Percentiles rank a stretch among this genome's conserved stretches.
Evolutionary conservation across 1,140 invertebrate species (phyloP).

Genomic region (Wiebesia pumilae): DNA sequence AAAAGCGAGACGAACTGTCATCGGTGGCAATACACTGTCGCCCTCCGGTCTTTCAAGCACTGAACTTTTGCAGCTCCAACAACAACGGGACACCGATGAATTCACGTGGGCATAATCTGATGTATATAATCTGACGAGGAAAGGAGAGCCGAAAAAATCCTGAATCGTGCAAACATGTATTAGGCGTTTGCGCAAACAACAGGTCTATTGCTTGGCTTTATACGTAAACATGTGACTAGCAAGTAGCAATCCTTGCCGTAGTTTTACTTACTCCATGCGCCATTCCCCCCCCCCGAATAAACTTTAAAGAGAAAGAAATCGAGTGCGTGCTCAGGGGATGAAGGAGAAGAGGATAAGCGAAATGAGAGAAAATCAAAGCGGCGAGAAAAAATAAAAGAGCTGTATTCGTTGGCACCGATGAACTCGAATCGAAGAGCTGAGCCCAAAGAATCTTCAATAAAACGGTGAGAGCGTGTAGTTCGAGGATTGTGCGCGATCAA

Average conservation of each 20-base stretch:
- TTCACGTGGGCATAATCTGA: no score
- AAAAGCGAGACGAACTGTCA: constrained; percentile 71
- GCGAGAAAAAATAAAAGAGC: constrained; percentile 29
- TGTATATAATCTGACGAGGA: constrained; percentile 36
- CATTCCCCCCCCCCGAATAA: constrained; percentile 60
- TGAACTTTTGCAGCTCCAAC: constrained; percentile 38
- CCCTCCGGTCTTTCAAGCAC: constrained; percentile 62
- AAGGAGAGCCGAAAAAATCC: constrained; percentile 53
- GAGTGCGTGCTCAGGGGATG: constrained; percentile 10
- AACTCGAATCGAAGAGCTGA: neutral
- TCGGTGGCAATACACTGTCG: constrained; percentile 72
- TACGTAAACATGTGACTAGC: constrained; percentile 50
- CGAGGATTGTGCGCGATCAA: neutral
- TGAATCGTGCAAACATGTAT: constrained; percentile 73
- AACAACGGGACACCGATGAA: no score
- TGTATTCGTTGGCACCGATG: neutral
- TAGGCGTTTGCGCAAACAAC: constrained; percentile 70
- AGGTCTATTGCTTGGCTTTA: constrained; percentile 58
- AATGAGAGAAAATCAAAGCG: neutral
- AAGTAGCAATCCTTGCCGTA: constrained; percentile 56
- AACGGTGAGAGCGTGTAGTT: neutral
- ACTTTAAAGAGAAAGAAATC: constrained; percentile 10
- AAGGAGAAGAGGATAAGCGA: neutral
- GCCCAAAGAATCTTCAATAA: neutral
- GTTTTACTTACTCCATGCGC: constrained; percentile 66